These are phyloP conservation scores for Tricholauxania praeusta DNA, from an alignment of 2,888 invertebrate genomes.

Conservation along the genomic window DNA sequence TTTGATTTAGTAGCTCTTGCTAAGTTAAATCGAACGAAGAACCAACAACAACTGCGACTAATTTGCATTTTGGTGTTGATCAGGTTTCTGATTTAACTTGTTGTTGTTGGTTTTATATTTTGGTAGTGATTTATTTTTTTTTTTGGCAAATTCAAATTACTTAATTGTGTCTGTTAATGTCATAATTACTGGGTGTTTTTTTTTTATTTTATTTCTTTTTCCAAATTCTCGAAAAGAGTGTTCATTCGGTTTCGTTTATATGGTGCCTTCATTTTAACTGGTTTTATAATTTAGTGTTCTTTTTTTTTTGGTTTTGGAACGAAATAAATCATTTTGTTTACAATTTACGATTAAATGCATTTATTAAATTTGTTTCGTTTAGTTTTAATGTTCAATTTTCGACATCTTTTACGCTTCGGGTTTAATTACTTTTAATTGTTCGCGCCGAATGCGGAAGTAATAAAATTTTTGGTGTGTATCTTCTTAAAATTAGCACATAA, in stretches of 20 bases:
- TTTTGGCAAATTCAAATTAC: slow-evolving; percentile 28
- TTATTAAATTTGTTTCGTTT: no score
- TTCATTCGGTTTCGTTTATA: no score
- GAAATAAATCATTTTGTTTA: slow-evolving; percentile 35
- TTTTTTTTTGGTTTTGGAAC: slow-evolving; percentile 20
- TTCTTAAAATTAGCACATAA: no score
- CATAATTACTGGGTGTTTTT: slow-evolving; percentile 46
- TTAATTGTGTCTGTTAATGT: slow-evolving; percentile 50
- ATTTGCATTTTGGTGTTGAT: slow-evolving; percentile 52
- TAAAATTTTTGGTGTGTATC: no score
- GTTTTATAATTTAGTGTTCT: background rate
- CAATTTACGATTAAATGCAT: no score
- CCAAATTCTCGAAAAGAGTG: no score
- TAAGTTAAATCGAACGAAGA: slow-evolving; percentile 4
- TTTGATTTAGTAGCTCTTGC: slow-evolving; percentile 59
- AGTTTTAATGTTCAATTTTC: no score
- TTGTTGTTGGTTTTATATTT: background rate
- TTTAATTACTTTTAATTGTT: no score
- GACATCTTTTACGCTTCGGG: no score
- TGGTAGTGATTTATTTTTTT: background rate
- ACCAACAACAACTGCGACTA: slow-evolving; percentile 47
- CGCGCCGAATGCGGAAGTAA: no score
- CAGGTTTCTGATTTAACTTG: slow-evolving; percentile 13
- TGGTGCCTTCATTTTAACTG: slow-evolving; percentile 13
- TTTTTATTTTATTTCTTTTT: background rate